Evolutionary conservation across 2,797 vertebrate species (phyloP).

Genomic region (Clamator glandarius): DNA sequence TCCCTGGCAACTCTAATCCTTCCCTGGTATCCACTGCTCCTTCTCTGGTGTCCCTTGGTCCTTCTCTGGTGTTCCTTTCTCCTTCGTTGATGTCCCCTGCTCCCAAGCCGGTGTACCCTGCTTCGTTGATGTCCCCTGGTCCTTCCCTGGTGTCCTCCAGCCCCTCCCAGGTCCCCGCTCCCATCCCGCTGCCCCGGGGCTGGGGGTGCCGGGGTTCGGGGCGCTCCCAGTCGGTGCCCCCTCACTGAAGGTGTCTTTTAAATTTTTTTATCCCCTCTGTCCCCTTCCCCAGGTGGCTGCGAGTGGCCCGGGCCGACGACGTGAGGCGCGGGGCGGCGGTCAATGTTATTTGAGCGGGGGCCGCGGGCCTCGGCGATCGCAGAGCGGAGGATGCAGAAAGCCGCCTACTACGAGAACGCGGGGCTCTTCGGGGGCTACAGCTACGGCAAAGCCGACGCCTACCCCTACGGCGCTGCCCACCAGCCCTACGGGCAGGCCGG

Average conservation of each 20-base stretch:
- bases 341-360: constrained; percentile 93
- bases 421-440: constrained; percentile 96
- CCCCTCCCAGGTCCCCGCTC: neutral
- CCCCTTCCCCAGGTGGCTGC: constrained; percentile 69
- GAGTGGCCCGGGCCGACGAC: constrained; percentile 70
- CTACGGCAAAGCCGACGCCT: constrained; percentile 94
- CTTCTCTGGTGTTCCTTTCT: no score
- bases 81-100: rapidly evolving
- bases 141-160: neutral
- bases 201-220: neutral
- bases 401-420: constrained; percentile 97
- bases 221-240: neutral
- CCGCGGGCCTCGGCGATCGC: constrained; percentile 84
- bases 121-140: neutral
- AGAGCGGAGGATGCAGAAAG: constrained; percentile 96
- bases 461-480: constrained; percentile 88
- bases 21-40: neutral
- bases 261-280: constrained; percentile 57
- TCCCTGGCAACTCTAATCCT: no score
- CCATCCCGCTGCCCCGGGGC: neutral
- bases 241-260: constrained; percentile 10
- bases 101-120: neutral
- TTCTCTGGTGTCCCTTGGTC: neutral
- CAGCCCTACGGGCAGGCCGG: constrained; percentile 89
- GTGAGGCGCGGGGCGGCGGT: constrained; percentile 81